These are phyloP conservation scores for Spizella passerina DNA, from an alignment of 2,797 vertebrate species.

Conservation along the genomic window DNA sequence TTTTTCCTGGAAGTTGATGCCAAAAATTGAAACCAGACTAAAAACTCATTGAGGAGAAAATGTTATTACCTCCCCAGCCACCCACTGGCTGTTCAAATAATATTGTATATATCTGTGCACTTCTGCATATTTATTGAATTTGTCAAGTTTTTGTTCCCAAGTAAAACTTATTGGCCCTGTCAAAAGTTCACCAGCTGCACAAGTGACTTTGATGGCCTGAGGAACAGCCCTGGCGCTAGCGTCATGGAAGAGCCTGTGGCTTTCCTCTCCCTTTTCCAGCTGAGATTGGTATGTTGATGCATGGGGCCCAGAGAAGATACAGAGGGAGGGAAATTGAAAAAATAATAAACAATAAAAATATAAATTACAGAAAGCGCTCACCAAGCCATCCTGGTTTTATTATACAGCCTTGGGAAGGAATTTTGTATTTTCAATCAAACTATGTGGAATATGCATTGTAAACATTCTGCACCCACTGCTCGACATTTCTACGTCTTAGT, in stretches of 20 bases:
- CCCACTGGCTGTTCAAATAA: constrained; percentile 45
- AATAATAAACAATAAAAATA: constrained; percentile 76
- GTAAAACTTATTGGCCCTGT: constrained; percentile 57
- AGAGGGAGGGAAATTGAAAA: constrained; percentile 73
- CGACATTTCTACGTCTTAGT: constrained; percentile 25
- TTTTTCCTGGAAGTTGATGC: constrained; percentile 21
- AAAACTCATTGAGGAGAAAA: constrained; percentile 50
- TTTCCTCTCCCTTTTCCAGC: constrained; percentile 71
- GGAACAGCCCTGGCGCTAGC: constrained; percentile 35
- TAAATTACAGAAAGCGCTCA: constrained; percentile 66
- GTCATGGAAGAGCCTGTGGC: constrained; percentile 64
- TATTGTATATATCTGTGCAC: constrained; percentile 52
- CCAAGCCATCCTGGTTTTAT: constrained; percentile 72
- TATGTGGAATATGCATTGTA: constrained; percentile 62
- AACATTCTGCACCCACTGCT: constrained; percentile 48
- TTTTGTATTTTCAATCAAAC: constrained; percentile 68
- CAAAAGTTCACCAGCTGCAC: constrained; percentile 71
- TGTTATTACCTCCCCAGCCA: constrained; percentile 44
- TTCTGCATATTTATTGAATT: constrained; percentile 63
- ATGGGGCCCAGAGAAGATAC: constrained; percentile 66
- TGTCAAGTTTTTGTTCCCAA: constrained; percentile 63
- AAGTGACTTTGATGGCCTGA: constrained; percentile 60
- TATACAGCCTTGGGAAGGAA: constrained; percentile 73
- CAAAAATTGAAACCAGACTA: constrained; percentile 59
- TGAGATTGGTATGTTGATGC: constrained; percentile 72